Base-by-base conservation (phyloP, 2,113 vertebrate genomes). In the Ornithorhynchus anatinus region DNA sequence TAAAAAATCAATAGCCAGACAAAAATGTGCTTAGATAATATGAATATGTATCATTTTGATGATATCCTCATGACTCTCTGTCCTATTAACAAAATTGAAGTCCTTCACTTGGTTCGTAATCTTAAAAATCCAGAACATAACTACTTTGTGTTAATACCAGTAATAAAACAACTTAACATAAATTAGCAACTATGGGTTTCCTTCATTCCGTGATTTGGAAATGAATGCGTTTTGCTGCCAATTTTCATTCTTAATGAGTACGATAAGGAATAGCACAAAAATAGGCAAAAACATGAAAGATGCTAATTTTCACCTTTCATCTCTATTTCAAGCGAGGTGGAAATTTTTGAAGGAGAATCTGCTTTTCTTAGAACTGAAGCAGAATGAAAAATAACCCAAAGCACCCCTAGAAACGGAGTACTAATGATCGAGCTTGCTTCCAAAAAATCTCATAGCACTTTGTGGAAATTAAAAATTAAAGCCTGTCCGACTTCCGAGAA, bases 391-490 rank as follows among this genome's bases (percentile, higher is more conserved):
- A 20, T 5, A 25, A 7, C 45, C n/a, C 22, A 17, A 27, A 16
- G 56, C 45, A 39, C 32, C 33, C 38, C 8, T 2, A 7, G 37
- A 20, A 27, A 54, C 3, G 20, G 50, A 19, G 14, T 27, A 29
- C 12, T 47, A 9, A 33, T 20, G 31, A n/a, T 10, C 16, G 6
- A 19, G 9, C 12, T 25, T 8, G 44, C 5, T 8, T 50, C 13
- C 37, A 32, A 29, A 25, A 45, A 16, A 5, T n/a, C 25, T 42
- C n/a, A 39, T 3, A 13, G 20, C 32, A 12, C 6, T 25, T 11
- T 4, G 7, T 9, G 23, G 10, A 7, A 3, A 17, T 42, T 37
- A 40, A 6, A 8, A 27, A 74, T 84, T 88, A 67, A 78, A 80
- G 61, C 64, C 51, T 83, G 87, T 82, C 77, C 72, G n/a, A n/a